Percentiles rank a stretch among this genome's conserved stretches.
These are phyloP conservation scores for Zingel zingel DNA, from an alignment of 2,113 vertebrate species.

Conservation along the genomic window DNA sequence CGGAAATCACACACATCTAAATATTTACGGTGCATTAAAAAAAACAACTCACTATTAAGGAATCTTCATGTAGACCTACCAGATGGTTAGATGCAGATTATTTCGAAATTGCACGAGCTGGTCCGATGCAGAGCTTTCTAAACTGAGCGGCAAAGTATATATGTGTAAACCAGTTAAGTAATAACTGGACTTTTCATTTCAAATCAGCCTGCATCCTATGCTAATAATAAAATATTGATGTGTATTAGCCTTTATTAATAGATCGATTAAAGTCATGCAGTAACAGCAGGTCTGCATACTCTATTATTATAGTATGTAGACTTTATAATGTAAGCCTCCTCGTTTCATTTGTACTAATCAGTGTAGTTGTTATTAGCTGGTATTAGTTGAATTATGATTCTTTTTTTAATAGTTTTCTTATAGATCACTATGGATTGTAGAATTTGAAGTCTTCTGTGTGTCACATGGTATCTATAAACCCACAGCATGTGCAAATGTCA, in stretches of 20 bases:
- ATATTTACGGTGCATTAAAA: conserved; percentile 9
- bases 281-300: conserved; percentile 6
- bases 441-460: background rate
- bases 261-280: conserved; percentile 1
- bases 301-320: background rate
- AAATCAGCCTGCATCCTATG: background rate
- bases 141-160: conserved; percentile 21
- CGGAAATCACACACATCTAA: background rate
- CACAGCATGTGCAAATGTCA: background rate
- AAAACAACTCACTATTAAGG: background rate
- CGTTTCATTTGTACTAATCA: background rate
- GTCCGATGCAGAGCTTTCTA: background rate
- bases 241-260: background rate
- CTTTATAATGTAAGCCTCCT: background rate
- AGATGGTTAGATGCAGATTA: background rate
- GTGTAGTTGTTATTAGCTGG: no score
- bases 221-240: background rate
- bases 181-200: background rate
- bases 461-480: background rate
- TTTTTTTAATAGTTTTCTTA: background rate
- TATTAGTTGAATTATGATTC: no score
- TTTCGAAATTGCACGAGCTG: conserved; percentile 14
- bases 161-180: background rate
- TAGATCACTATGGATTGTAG: background rate
- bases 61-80: background rate